phyloP scores from a whole-genome alignment of 2,888 invertebrate species.

The Cryptophagus acutangulus region DNA sequence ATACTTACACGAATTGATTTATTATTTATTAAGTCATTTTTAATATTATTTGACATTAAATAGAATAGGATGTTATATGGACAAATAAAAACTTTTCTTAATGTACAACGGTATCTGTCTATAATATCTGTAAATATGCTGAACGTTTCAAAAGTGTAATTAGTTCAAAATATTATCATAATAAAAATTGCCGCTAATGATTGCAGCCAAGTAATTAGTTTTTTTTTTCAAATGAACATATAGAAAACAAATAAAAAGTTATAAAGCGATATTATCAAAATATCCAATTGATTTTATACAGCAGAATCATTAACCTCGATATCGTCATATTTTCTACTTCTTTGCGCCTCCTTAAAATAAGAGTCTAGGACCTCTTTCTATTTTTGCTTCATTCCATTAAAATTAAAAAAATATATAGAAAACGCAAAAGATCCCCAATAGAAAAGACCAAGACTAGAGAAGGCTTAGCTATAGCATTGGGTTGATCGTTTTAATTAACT shows the following conservation, averaged over 20 bases:
- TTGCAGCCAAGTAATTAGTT: too few species aligned
- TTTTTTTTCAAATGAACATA: too few species aligned
- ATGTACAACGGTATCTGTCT: conserved; percentile 28
- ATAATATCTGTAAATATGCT: not conserved
- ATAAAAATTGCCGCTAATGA: too few species aligned
- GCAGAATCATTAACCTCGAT: too few species aligned
- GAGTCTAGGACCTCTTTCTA: not conserved
- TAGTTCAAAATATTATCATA: conserved; percentile 11
- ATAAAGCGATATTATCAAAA: too few species aligned
- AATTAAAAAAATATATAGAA: too few species aligned
- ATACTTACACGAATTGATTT: conserved; percentile 38
- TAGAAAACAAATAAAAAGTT: too few species aligned
- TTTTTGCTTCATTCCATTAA: conserved; percentile 1
- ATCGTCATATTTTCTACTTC: too few species aligned
- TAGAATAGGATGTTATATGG: conserved; percentile 24
- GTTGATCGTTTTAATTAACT: conserved; percentile 29
- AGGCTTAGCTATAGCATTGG: conserved; percentile 3
- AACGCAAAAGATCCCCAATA: too few species aligned
- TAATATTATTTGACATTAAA: conserved; percentile 42
- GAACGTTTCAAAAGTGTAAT: conserved; percentile 6
- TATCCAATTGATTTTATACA: too few species aligned
- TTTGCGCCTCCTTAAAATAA: not conserved
- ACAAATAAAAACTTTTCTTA: conserved; percentile 39
- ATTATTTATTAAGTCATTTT: conserved; percentile 47
- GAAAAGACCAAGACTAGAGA: not conserved